phyloP scores from a whole-genome alignment of 2,113 vertebrate genomes.

The Budorcas taxicolor region DNA sequence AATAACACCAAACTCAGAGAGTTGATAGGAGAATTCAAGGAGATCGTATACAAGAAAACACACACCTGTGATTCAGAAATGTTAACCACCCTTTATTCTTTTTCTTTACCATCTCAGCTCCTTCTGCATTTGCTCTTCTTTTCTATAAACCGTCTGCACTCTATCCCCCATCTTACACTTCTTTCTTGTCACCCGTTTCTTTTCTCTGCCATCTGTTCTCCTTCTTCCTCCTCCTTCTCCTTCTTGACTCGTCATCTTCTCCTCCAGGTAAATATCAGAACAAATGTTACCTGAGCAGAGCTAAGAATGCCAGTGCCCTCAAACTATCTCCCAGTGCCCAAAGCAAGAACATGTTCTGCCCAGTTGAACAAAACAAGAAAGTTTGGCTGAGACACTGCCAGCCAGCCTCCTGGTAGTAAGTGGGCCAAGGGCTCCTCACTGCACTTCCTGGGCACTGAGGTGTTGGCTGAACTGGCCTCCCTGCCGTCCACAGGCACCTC shows the following conservation, averaged over 20 bases:
- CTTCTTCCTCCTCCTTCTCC: not conserved
- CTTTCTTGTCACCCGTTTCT: not conserved
- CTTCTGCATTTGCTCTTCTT: too few relatives aligned
- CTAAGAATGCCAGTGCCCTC: not conserved
- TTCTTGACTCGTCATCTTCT: not conserved
- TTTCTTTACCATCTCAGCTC: not conserved
- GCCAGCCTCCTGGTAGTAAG: not conserved
- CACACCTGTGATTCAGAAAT: rapidly evolving
- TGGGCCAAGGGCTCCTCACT: not conserved
- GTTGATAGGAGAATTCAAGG: not conserved
- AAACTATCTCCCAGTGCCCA: not conserved
- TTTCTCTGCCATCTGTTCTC: not conserved
- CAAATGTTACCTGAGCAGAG: not conserved
- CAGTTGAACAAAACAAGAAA: not conserved
- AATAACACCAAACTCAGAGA: not conserved
- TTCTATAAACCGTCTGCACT: not conserved
- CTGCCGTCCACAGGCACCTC: rapidly evolving
- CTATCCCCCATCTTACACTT: not conserved
- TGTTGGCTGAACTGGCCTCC: not conserved
- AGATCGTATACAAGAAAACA: not conserved
- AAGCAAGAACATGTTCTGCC: not conserved
- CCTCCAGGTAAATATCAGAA: not conserved
- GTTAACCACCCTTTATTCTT: rapidly evolving
- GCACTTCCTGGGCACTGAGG: not conserved
- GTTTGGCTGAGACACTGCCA: not conserved